Conservation (phyloP, 2,888 invertebrate species). For the Sinodicranocentrus sp. region DNA sequence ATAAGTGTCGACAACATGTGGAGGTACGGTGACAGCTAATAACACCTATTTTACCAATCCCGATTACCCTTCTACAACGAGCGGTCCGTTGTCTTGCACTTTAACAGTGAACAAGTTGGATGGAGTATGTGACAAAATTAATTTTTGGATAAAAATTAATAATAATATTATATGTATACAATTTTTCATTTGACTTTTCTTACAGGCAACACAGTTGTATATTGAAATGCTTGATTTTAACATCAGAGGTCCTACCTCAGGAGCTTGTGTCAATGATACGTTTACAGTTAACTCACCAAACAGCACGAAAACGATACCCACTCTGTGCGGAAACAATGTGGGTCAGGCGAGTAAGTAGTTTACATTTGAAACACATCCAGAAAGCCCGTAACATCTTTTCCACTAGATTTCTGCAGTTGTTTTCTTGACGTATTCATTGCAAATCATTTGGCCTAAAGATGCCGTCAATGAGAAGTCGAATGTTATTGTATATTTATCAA, state of each 20-base stretch:
- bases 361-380: not conserved
- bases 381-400: constrained; percentile 44
- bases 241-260: constrained; percentile 86
- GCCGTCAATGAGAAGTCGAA: no score
- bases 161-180: not conserved
- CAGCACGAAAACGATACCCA: constrained; percentile 79
- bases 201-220: constrained; percentile 82
- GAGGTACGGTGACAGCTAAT: constrained; percentile 84
- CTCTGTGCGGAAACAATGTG: constrained; percentile 89
- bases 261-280: constrained; percentile 85
- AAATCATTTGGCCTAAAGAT: no score
- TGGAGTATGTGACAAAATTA: constrained; percentile 75
- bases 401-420: no score
- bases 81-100: constrained; percentile 84
- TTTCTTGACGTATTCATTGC: no score
- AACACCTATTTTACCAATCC: constrained; percentile 92
- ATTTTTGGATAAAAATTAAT: not conserved
- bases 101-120: constrained; percentile 86
- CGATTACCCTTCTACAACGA: constrained; percentile 85
- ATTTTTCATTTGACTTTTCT: constrained; percentile 66
- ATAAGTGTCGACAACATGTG: constrained; percentile 86
- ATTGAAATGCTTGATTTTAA: constrained; percentile 88
- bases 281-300: constrained; percentile 84
- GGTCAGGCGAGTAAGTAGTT: constrained; percentile 83
- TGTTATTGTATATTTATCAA: no score